Percentiles rank a stretch among this genome's conserved stretches.
phyloP scores from a whole-genome alignment of 2,888 invertebrate species.

The Orthonychiurus folsomi region DNA sequence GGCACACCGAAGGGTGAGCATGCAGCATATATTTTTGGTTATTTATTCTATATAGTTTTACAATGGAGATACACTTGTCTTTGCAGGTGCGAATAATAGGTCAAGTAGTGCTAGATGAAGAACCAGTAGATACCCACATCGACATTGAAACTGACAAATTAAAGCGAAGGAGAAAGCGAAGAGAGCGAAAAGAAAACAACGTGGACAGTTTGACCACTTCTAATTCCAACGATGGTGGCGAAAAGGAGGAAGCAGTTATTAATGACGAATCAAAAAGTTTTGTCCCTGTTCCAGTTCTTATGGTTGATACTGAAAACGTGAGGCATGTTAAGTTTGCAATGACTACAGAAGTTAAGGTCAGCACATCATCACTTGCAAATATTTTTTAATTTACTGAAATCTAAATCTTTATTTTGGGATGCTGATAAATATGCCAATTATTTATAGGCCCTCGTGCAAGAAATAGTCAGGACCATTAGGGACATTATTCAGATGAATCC shows the following conservation, averaged over 20 bases:
- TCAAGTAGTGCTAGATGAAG: slow-evolving; percentile 62
- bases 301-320: slow-evolving; percentile 91
- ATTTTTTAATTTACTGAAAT: not conserved
- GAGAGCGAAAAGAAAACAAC: slow-evolving; percentile 1
- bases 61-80: too few relatives aligned
- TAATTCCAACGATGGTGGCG: not conserved
- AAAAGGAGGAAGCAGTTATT: slow-evolving; percentile 6
- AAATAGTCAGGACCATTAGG: slow-evolving; percentile 91
- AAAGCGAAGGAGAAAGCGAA: slow-evolving; percentile 11
- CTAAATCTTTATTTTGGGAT: not conserved
- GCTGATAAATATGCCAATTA: slow-evolving; percentile 12
- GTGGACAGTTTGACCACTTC: not conserved
- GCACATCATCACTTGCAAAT: not conserved
- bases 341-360: slow-evolving; percentile 85
- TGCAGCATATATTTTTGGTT: too few relatives aligned
- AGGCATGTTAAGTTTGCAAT: slow-evolving; percentile 77
- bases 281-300: slow-evolving; percentile 54
- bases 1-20: slow-evolving; percentile 84
- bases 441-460: slow-evolving; percentile 75
- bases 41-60: too few relatives aligned
- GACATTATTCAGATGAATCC: slow-evolving; percentile 97
- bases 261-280: slow-evolving; percentile 28
- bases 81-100: slow-evolving; percentile 72
- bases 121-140: not conserved
- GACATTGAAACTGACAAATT: slow-evolving; percentile 4